These are phyloP conservation scores for Stichopus chloronotus DNA, from an alignment of 35 echinoderm and acorn worm species.

Conservation along the genomic window DNA sequence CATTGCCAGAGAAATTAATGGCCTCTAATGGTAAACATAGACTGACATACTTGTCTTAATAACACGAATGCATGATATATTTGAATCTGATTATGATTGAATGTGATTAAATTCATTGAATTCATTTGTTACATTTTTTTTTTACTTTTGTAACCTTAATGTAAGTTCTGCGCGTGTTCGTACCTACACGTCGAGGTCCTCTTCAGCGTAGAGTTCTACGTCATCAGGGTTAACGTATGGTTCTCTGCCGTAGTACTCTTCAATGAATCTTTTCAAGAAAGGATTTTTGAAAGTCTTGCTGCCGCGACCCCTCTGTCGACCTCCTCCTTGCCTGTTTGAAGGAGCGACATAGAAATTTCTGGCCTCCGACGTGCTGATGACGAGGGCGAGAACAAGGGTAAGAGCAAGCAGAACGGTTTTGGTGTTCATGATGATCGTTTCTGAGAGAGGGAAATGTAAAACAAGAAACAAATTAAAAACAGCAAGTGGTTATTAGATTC, in stretches of 20 bases:
- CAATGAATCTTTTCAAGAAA: constrained; percentile 54
- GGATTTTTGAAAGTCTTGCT: constrained; percentile 45
- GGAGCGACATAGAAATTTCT: constrained; percentile 34
- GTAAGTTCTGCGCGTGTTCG: too few relatives aligned
- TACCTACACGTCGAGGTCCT: constrained; percentile 34
- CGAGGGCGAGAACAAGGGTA: constrained; percentile 38
- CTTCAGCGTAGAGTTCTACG: neutral
- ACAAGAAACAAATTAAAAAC: too few relatives aligned
- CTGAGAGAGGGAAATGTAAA: neutral
- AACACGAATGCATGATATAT: too few relatives aligned
- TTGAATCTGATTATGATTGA: too few relatives aligned
- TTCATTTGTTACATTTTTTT: too few relatives aligned
- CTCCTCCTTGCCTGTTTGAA: neutral
- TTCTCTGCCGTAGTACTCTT: constrained; percentile 34
- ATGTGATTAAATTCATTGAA: too few relatives aligned
- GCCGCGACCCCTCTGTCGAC: constrained; percentile 4
- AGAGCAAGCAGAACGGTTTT: constrained; percentile 40
- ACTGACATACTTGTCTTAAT: too few relatives aligned
- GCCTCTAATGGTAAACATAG: too few relatives aligned
- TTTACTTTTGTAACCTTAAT: too few relatives aligned
- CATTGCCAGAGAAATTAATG: too few relatives aligned
- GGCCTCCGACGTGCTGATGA: constrained; percentile 45
- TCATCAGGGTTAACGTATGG: constrained; percentile 36
- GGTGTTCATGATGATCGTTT: constrained; percentile 55
- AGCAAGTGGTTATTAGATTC: too few relatives aligned